These are phyloP conservation scores for Notolabrus celidotus DNA, from an alignment of 2,797 vertebrate genomes.

Conservation along the genomic window DNA sequence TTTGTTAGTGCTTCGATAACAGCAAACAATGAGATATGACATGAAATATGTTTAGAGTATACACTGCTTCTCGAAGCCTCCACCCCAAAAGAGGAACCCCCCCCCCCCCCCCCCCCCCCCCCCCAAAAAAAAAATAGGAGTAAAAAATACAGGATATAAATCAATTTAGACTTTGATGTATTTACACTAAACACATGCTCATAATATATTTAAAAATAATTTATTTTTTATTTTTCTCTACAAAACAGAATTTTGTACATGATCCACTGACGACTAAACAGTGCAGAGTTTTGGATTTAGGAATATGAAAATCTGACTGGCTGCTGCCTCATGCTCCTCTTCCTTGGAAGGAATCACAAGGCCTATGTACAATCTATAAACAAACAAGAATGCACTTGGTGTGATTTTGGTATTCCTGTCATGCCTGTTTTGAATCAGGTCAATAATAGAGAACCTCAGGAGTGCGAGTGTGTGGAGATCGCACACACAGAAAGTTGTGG, in stretches of 20 bases:
- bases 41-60: slow-evolving; percentile 65
- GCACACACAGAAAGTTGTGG: slow-evolving; percentile 75
- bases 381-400: slow-evolving; percentile 67
- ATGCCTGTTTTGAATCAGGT: slow-evolving; percentile 69
- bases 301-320: slow-evolving; percentile 54
- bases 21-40: slow-evolving; percentile 67
- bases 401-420: slow-evolving; percentile 71
- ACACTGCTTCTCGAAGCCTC: slow-evolving; percentile 78
- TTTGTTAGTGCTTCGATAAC: slow-evolving; percentile 79
- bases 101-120: slow-evolving; percentile 73
- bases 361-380: slow-evolving; percentile 75
- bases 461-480: slow-evolving; percentile 49
- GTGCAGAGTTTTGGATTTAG: slow-evolving; percentile 76
- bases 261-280: slow-evolving; percentile 78
- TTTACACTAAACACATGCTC: slow-evolving; percentile 87
- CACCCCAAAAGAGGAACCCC: slow-evolving; percentile 78
- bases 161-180: slow-evolving; percentile 85
- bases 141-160: slow-evolving; percentile 85
- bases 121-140: slow-evolving; percentile 74
- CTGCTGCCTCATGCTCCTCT: slow-evolving; percentile 70
- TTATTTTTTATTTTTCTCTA: slow-evolving; percentile 85
- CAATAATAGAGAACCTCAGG: slow-evolving; percentile 64
- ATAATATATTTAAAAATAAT: slow-evolving; percentile 88
- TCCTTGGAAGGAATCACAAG: slow-evolving; percentile 46
- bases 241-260: slow-evolving; percentile 86